Base-by-base conservation (phyloP, 2,888 invertebrate genomes). In the Tenthredo amoena region DNA sequence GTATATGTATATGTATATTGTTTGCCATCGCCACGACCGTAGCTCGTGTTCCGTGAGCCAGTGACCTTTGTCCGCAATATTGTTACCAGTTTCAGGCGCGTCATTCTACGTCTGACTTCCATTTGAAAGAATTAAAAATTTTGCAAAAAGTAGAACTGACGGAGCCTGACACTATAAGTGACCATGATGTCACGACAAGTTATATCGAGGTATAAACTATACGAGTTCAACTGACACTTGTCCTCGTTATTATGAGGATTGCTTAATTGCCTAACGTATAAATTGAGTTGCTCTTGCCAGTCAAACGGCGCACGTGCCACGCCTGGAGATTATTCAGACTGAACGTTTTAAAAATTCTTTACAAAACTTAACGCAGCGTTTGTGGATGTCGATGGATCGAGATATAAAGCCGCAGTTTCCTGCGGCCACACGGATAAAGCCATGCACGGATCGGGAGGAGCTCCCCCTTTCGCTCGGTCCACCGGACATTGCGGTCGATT, bases 401-500 rank as follows among this genome's bases (percentile, higher is more conserved):
- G 18, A 34, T n/a, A n/a, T 21, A 21, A 43, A 37, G 43, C 72
- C 72, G 43, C 72, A 40, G n/a, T 31, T 74, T 74, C 43, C 72
- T 43, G 72, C 72, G 40, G 72, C 21, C 40, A 10, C 18, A 10
- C n/a, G 72, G 43, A 74, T 74, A 26, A 74, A 74, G 72, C 9
- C 9, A 43, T 26, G 72, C 43, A 43, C n/a, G n/a, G n/a, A n/a
- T 43, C 72, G 12, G 15, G 40, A 43, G 40, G 43, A 43, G 50
- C 55, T 26, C 34, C 50, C 15, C 10, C 34, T 77, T 77, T 26
- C 31, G 6, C 26, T 40, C 50, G 50, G 55, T 50, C 55, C 31
- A 34, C 77, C 50, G 77, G 77, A 77, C 31, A 31, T 77, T 34
- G 77, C 7, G 77, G 77, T 77, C 77, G 26, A 50, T 34, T 34